phyloP scores from a whole-genome alignment of 2,113 vertebrate species.

The Hystrix brachyura region DNA sequence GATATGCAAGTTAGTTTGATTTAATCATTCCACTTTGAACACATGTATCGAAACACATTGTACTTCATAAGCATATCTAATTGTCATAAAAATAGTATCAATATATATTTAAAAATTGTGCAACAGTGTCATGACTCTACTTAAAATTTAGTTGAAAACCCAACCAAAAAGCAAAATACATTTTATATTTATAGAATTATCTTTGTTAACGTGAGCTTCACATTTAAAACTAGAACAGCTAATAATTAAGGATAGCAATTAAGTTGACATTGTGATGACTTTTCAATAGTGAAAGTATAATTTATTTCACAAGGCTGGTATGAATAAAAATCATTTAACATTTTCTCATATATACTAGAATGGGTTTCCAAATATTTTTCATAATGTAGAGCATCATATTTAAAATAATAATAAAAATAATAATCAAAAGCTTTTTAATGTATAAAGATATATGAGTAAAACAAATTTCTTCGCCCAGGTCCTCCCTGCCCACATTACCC shows the following conservation, averaged over 20 bases:
- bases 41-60: neutral
- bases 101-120: neutral
- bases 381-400: neutral
- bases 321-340: neutral
- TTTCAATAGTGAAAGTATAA: neutral
- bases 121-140: neutral
- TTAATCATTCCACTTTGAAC: neutral
- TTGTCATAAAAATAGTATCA: neutral
- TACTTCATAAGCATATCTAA: neutral
- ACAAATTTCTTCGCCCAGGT: neutral
- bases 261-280: constrained; percentile 14
- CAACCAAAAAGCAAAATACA: neutral
- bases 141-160: constrained; percentile 36
- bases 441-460: neutral
- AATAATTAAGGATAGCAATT: neutral
- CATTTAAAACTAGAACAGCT: constrained; percentile 20
- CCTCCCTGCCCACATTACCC: neutral
- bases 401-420: constrained; percentile 27
- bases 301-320: neutral
- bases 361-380: neutral
- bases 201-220: neutral
- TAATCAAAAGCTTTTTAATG: neutral
- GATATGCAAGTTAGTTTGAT: neutral
- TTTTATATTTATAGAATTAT: neutral
- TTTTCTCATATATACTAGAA: neutral